phyloP scores from a whole-genome alignment of 2,113 vertebrate species.

The Passer montanus region DNA sequence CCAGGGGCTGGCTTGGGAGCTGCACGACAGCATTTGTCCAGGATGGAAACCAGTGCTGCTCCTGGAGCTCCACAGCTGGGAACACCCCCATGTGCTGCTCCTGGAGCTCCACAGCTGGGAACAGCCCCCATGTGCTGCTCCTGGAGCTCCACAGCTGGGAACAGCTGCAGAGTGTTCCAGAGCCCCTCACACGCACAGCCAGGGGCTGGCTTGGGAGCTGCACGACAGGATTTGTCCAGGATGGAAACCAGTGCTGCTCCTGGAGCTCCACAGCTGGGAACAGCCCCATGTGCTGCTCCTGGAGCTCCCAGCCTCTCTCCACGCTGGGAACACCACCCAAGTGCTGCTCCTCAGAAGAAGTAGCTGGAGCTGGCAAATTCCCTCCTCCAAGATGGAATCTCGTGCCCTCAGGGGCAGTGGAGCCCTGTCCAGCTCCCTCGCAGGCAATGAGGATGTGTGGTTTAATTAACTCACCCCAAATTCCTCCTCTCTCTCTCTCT shows the following conservation, averaged over 20 bases:
- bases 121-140: rapidly evolving
- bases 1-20: not conserved
- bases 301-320: not conserved
- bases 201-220: too few relatives aligned
- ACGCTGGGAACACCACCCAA: rapidly evolving
- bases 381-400: not conserved
- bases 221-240: too few relatives aligned
- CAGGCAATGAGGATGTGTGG: conserved; percentile 60
- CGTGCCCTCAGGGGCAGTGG: not conserved
- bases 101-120: not conserved
- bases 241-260: not conserved
- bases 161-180: too few relatives aligned
- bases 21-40: rapidly evolving
- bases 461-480: conserved; percentile 77
- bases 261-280: not conserved
- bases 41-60: rapidly evolving
- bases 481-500: conserved; percentile 65
- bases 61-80: too few relatives aligned
- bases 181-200: too few relatives aligned
- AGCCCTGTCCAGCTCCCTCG: conserved; percentile 58
- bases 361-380: not conserved
- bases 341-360: not conserved
- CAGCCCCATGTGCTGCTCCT: too few relatives aligned
- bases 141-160: not conserved
- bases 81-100: rapidly evolving